These are phyloP conservation scores for Ophiodon elongatus DNA, from an alignment of 2,113 vertebrate species.

Conservation along the genomic window DNA sequence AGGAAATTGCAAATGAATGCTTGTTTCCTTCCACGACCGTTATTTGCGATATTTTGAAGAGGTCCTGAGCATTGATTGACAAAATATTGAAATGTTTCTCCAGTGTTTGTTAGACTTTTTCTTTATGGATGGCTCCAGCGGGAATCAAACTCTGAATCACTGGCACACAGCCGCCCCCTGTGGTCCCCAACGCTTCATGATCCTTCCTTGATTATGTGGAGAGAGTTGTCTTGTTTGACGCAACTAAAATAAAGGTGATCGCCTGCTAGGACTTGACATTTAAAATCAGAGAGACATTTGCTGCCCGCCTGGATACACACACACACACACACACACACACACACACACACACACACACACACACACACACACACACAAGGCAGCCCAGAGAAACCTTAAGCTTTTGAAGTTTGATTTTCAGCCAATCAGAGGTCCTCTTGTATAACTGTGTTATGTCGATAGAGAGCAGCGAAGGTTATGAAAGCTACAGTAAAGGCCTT, in stretches of 20 bases:
- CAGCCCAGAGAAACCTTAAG: slow-evolving; percentile 7
- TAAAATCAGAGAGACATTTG: slow-evolving; percentile 37
- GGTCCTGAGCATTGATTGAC: no score
- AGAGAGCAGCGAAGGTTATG: not conserved
- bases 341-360: slow-evolving; percentile 4
- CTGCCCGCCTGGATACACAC: not conserved
- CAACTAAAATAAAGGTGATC: slow-evolving; percentile 43
- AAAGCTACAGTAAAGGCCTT: slow-evolving; percentile 25
- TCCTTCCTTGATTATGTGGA: slow-evolving; percentile 24
- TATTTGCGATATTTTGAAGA: no score
- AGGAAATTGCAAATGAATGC: no score
- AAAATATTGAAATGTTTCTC: slow-evolving; percentile 5
- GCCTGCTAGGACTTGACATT: slow-evolving; percentile 57
- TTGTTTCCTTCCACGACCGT: no score
- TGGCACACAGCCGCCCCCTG: not conserved
- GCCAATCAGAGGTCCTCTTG: slow-evolving; percentile 14
- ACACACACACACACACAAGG: not conserved
- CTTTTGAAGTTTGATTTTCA: slow-evolving; percentile 28
- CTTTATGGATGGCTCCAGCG: not conserved
- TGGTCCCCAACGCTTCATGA: not conserved
- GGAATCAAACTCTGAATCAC: slow-evolving; percentile 10
- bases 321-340: not conserved
- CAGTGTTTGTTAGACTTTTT: slow-evolving; percentile 4
- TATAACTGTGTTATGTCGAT: slow-evolving; percentile 5
- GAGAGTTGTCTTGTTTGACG: slow-evolving; percentile 21